Evolutionary conservation across 2,888 invertebrate species (phyloP).

Genomic region (Lobophora halterata): DNA sequence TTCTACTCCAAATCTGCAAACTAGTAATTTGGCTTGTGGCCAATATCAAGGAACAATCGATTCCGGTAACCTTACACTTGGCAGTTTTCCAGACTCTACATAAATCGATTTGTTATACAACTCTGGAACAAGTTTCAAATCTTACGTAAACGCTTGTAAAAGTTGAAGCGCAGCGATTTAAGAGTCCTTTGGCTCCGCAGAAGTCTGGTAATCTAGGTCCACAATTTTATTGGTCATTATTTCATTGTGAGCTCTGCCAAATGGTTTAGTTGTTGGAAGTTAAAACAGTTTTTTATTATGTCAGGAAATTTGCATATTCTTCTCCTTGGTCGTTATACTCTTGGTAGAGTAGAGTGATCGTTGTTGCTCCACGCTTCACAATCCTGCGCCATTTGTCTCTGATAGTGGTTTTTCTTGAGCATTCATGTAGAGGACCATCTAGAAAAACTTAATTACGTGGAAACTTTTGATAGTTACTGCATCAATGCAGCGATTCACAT

Average conservation of each 20-base stretch:
- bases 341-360: too few species aligned
- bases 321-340: too few species aligned
- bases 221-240: not conserved
- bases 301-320: too few species aligned
- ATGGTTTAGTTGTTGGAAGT: not conserved
- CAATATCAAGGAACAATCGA: conserved; percentile 40
- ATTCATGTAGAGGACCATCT: too few species aligned
- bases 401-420: too few species aligned
- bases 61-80: conserved; percentile 42
- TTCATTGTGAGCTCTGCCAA: not conserved
- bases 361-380: too few species aligned
- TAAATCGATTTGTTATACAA: conserved; percentile 42
- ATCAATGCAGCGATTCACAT: too few species aligned
- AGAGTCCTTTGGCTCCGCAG: too few species aligned
- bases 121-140: conserved; percentile 27
- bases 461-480: too few species aligned
- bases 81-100: conserved; percentile 41
- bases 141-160: conserved; percentile 10
- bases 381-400: too few species aligned
- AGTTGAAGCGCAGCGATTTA: conserved; percentile 3
- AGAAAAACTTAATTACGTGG: too few species aligned
- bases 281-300: not conserved
- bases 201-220: too few species aligned
- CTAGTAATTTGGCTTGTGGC: conserved; percentile 38
- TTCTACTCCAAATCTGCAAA: conserved; percentile 13